Evolutionary conservation across 1,140 invertebrate species (phyloP).

Genomic region (Argopecten irradians): DNA sequence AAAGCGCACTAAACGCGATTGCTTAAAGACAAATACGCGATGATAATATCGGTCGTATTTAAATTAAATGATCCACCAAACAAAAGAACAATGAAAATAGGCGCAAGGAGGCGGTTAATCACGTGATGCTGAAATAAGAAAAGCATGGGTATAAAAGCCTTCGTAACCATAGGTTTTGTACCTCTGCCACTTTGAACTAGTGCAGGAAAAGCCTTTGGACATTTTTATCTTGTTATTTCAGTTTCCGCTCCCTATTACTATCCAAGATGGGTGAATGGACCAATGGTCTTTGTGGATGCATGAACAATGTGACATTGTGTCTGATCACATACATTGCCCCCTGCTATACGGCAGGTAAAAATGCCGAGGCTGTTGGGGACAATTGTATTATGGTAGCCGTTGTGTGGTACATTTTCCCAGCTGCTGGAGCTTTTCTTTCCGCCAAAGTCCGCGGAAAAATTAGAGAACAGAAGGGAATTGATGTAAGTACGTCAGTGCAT

Average conservation of each 20-base stretch:
- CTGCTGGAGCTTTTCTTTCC: conserved; percentile 38
- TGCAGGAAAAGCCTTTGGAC: background rate
- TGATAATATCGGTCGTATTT: background rate
- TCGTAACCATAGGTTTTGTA: no score
- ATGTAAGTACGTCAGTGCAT: conserved; percentile 50
- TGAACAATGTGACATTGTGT: conserved; percentile 62
- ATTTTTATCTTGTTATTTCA: background rate
- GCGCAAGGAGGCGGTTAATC: background rate
- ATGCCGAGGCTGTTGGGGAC: conserved; percentile 61
- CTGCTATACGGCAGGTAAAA: conserved; percentile 65
- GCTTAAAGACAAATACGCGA: background rate
- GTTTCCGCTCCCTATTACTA: background rate
- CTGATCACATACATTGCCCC: conserved; percentile 63
- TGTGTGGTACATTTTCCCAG: conserved; percentile 46
- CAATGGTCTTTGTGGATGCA: conserved; percentile 63
- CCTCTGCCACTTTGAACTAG: background rate
- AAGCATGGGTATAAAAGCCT: background rate
- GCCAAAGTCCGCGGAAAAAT: conserved; percentile 58
- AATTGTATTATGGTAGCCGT: conserved; percentile 51
- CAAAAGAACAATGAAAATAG: background rate
- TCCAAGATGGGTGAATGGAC: conserved; percentile 59
- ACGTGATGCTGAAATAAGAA: background rate
- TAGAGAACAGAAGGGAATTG: conserved; percentile 59
- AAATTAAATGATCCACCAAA: background rate
- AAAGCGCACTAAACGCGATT: background rate